phyloP scores from a whole-genome alignment of 2,888 invertebrate genomes.

The Timandra comae region DNA sequence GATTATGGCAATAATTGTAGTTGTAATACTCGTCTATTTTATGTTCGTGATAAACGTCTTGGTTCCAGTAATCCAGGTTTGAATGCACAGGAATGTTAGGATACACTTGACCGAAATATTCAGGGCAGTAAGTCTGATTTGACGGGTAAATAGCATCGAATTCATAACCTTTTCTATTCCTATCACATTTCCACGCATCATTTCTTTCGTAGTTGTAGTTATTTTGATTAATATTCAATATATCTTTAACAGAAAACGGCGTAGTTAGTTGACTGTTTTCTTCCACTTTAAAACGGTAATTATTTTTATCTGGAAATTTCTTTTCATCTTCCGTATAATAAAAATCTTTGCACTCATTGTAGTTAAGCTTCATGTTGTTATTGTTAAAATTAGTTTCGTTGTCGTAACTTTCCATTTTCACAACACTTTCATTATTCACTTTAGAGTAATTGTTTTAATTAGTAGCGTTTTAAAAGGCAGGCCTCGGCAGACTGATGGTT shows the following conservation, averaged over 20 bases:
- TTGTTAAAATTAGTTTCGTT: conserved; percentile 61
- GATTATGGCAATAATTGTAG: conserved; percentile 58
- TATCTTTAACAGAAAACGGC: conserved; percentile 67
- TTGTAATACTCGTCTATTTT: conserved; percentile 58
- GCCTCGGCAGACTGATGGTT: conserved; percentile 65
- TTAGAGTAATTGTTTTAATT: conserved; percentile 49
- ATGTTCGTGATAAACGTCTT: conserved; percentile 50
- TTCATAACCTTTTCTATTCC: conserved; percentile 42
- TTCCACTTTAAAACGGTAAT: conserved; percentile 43
- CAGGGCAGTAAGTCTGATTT: conserved; percentile 44
- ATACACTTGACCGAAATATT: conserved; percentile 51
- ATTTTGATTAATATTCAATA: conserved; percentile 54
- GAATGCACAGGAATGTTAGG: conserved; percentile 47
- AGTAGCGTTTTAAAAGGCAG: conserved; percentile 51
- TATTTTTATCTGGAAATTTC: conserved; percentile 32
- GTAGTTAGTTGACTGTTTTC: conserved; percentile 43
- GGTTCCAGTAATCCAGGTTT: conserved; percentile 58
- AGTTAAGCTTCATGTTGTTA: conserved; percentile 49
- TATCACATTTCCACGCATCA: conserved; percentile 53
- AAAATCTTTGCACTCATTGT: conserved; percentile 51
- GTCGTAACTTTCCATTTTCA: conserved; percentile 55
- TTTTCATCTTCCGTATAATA: conserved; percentile 40
- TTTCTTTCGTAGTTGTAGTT: conserved; percentile 47
- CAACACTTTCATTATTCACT: conserved; percentile 37
- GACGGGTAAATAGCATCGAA: conserved; percentile 48